phyloP scores from a whole-genome alignment of 2,113 vertebrate genomes.

The Apteryx mantelli region DNA sequence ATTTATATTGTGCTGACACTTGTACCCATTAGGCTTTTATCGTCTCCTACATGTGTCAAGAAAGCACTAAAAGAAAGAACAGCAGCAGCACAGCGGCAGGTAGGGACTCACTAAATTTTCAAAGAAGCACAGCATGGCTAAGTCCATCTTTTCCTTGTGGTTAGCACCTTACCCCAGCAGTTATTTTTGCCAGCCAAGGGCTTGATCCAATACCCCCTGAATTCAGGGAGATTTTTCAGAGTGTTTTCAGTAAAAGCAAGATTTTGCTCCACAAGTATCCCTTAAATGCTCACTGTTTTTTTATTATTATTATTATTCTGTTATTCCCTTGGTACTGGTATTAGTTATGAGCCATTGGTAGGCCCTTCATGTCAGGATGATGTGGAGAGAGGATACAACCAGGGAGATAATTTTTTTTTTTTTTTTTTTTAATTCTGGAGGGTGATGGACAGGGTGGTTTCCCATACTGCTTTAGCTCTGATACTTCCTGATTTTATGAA shows the following conservation, averaged over 20 bases:
- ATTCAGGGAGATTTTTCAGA: background rate
- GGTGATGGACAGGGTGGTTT: background rate
- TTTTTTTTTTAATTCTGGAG: background rate
- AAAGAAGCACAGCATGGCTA: background rate
- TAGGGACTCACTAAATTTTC: constrained; percentile 25
- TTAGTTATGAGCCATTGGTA: background rate
- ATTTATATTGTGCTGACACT: constrained; percentile 87
- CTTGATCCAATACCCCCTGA: background rate
- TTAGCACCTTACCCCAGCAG: background rate
- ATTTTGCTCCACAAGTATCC: background rate
- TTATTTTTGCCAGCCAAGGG: background rate
- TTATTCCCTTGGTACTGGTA: background rate
- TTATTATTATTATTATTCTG: background rate
- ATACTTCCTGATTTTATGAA: background rate
- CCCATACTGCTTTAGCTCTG: background rate
- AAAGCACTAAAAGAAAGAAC: constrained; percentile 60
- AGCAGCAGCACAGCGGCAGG: constrained; percentile 15
- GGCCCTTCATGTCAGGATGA: background rate
- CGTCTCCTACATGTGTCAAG: constrained; percentile 71
- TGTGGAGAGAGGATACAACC: background rate
- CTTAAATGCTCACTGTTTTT: background rate
- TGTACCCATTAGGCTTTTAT: constrained; percentile 76
- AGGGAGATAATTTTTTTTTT: background rate
- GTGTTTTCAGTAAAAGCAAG: background rate
- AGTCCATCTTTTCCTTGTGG: background rate